Evolutionary conservation across 2,888 invertebrate genomes (phyloP).

Genomic region (Cyrtodaria siliqua): DNA sequence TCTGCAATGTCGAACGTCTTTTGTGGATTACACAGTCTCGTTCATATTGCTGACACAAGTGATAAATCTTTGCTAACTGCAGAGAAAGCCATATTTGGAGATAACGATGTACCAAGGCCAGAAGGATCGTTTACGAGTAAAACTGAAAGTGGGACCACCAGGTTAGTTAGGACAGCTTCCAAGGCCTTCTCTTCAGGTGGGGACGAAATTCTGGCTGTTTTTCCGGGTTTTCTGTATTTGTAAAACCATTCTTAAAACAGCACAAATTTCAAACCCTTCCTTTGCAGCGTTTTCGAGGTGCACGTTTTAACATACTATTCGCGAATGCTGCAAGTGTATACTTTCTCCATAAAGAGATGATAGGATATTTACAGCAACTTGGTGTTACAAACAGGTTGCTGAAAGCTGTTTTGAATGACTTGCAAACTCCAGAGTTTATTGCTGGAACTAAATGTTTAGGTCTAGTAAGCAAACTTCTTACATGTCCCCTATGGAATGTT

Average conservation of each 20-base stretch:
- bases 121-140: neutral
- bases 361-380: constrained; percentile 4
- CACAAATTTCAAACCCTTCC: constrained; percentile 10
- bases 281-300: constrained; percentile 22
- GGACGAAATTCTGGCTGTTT: constrained; percentile 24
- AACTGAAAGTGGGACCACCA: constrained; percentile 1
- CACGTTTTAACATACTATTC: constrained; percentile 47
- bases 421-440: constrained; percentile 13
- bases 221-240: constrained; percentile 19
- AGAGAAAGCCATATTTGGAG: constrained; percentile 6
- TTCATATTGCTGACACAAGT: constrained; percentile 7
- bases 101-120: neutral
- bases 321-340: constrained; percentile 24
- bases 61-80: neutral
- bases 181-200: constrained; percentile 23
- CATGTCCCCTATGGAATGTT: constrained; percentile 27
- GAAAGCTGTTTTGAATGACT: constrained; percentile 19
- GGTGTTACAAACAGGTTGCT: constrained; percentile 9
- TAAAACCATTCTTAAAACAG: constrained; percentile 11
- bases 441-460: constrained; percentile 19
- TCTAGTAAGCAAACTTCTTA: constrained; percentile 15
- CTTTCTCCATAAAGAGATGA: constrained; percentile 26
- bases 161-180: constrained; percentile 27
- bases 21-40: constrained; percentile 3
- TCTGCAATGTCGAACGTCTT: neutral